Evolutionary conservation across 1,140 invertebrate genomes (phyloP).

Genomic region (Aphelinus atriplicis): DNA sequence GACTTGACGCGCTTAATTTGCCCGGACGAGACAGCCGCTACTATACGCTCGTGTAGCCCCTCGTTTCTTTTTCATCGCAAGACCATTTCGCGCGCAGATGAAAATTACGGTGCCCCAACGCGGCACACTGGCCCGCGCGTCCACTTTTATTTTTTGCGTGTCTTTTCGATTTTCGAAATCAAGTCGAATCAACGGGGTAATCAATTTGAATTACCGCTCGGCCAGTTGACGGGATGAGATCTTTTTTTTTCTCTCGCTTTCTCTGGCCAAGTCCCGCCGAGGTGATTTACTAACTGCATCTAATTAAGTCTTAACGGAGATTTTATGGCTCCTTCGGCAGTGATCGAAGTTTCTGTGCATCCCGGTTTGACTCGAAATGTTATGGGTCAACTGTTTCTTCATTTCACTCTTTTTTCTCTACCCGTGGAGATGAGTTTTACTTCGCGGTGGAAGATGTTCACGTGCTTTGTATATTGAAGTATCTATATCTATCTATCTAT

Average conservation of each 20-base stretch:
- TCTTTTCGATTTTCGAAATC: neutral
- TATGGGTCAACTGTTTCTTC: no score
- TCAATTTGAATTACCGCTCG: constrained; percentile 32
- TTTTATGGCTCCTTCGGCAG: neutral
- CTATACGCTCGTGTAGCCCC: neutral
- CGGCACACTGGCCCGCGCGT: neutral
- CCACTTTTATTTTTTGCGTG: constrained; percentile 1
- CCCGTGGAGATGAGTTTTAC: no score
- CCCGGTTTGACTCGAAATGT: neutral
- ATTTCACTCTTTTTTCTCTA: no score
- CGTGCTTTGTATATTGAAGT: no score
- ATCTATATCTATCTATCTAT: no score
- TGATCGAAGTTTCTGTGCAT: neutral
- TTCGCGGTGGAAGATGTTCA: no score
- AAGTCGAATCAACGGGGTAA: constrained; percentile 1
- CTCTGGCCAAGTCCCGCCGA: neutral
- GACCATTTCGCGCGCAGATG: neutral
- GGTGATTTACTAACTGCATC: constrained; percentile 1
- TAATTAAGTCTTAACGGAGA: constrained; percentile 16
- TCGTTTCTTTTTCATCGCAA: neutral
- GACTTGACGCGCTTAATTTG: constrained; percentile 36
- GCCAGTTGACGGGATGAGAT: neutral
- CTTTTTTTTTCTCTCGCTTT: neutral
- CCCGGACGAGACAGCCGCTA: neutral
- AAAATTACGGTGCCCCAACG: constrained; percentile 4